phyloP scores from a whole-genome alignment of 1,140 invertebrate genomes.

The Oncopeltus fasciatus region DNA sequence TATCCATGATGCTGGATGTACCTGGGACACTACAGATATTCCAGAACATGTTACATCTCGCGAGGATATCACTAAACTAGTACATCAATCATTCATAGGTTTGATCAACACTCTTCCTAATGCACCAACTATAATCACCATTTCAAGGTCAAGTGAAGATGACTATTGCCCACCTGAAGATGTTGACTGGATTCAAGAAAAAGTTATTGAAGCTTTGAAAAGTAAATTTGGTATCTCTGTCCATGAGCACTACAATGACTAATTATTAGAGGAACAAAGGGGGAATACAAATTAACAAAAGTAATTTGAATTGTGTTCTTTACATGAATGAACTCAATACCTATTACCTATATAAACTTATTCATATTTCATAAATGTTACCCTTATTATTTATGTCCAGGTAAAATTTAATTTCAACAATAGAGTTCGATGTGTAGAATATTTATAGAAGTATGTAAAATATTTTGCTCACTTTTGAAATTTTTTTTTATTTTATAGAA shows the following conservation, averaged over 20 bases:
- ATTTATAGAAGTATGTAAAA: no score
- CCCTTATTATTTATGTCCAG: no score
- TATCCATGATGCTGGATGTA: slow-evolving; percentile 72
- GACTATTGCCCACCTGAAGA: slow-evolving; percentile 71
- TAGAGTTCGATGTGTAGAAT: no score
- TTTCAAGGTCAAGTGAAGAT: slow-evolving; percentile 68
- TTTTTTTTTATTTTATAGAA: no score
- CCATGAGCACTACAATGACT: slow-evolving; percentile 12
- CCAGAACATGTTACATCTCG: slow-evolving; percentile 64
- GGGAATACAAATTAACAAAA: no score
- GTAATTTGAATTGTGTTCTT: no score
- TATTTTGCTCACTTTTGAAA: no score
- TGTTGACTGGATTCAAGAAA: slow-evolving; percentile 53
- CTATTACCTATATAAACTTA: no score
- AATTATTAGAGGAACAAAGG: no score
- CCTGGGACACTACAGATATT: slow-evolving; percentile 61
- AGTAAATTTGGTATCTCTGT: slow-evolving; percentile 24
- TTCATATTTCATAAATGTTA: no score
- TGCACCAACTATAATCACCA: slow-evolving; percentile 57
- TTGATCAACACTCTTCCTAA: slow-evolving; percentile 46
- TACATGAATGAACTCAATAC: no score
- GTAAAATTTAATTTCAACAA: no score
- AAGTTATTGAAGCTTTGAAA: slow-evolving; percentile 37
- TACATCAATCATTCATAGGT: slow-evolving; percentile 38
- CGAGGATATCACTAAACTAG: slow-evolving; percentile 47